Base-by-base conservation (phyloP, 2,113 vertebrate species). In the Willisornis vidua region DNA sequence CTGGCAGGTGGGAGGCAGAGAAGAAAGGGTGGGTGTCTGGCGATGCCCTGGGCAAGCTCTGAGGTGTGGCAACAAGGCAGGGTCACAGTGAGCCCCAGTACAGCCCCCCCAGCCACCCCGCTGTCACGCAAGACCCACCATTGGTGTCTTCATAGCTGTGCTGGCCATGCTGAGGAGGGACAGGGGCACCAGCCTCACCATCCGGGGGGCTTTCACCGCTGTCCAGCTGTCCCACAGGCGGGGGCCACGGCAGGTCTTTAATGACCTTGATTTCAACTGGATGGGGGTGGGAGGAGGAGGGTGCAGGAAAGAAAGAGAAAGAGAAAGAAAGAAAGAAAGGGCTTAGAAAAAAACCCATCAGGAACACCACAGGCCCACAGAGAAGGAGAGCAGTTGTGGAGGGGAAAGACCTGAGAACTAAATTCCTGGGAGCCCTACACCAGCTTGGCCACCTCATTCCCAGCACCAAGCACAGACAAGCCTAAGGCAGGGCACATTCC, bases 251-350 rank as follows among this genome's bases (percentile, higher is more conserved):
- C 96, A 99, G 98, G 98, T 99, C 99, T 99, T 99, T 99, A 98
- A 99, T 99, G 97, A 99, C 99, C 98, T 99, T 99, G 98, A 99
- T 99, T 98, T 99, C 99, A 98, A 99, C 99, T 99, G 98, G 98
- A 98, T 91, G 74, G 20, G 87, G 76, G 80, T 63, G 67, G 71
- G 73, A 86, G 12, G n/a, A 20, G 68, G 37, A 81, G 75, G 79
- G 94, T 58, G 51, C 65, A 41, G 83, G 48, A 63, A 82, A 63
- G 55, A 84, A 48, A 84, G 33, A 84, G 72, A 95, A 59, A 76
- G 70, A 97, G 51, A 94, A 48, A 94, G 77, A 89, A 54, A 96
- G 79, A 90, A 82, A 95, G 95, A 95, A 85, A 97, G 52, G 59
- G 48, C 94, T 96, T 96, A 96, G 94, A 90, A 83, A 96, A 91